Percentiles rank a stretch among this genome's conserved stretches.
These are phyloP conservation scores for Busseola fusca DNA, from an alignment of 2,888 invertebrate genomes.

Conservation along the genomic window DNA sequence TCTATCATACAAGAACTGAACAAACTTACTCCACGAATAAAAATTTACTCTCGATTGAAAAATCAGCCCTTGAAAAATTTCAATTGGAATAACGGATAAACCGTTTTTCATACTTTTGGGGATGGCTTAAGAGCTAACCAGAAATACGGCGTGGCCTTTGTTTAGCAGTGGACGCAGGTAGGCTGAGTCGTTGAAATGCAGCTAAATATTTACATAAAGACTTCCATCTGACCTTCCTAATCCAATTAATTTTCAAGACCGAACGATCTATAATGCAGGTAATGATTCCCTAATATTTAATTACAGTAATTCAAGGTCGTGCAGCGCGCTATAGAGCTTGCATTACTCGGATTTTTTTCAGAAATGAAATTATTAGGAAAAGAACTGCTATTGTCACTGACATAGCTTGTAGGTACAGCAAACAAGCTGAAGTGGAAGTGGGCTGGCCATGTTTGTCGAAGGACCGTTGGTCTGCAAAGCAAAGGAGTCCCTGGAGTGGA, in stretches of 20 bases:
- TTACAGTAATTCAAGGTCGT: background rate
- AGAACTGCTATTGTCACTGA: background rate
- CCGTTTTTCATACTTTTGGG: background rate
- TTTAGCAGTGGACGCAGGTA: background rate
- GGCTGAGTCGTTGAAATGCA: background rate
- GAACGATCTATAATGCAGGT: background rate
- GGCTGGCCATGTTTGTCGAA: too few species aligned
- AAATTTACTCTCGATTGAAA: too few species aligned
- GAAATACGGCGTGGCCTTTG: background rate
- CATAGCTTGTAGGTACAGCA: background rate
- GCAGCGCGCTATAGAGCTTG: accelerated
- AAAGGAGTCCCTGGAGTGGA: background rate
- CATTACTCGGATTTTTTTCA: background rate
- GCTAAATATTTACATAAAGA: background rate
- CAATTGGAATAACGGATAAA: too few species aligned
- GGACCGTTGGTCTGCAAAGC: background rate
- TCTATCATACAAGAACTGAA: too few species aligned
- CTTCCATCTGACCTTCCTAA: background rate
- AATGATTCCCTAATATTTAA: background rate
- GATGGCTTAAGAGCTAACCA: too few species aligned
- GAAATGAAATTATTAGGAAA: background rate
- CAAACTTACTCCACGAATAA: too few species aligned
- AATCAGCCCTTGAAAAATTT: too few species aligned
- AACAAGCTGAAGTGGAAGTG: background rate
- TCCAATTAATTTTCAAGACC: background rate